These are phyloP conservation scores for Orgyia antiqua DNA, from an alignment of 2,888 invertebrate genomes.

Conservation along the genomic window DNA sequence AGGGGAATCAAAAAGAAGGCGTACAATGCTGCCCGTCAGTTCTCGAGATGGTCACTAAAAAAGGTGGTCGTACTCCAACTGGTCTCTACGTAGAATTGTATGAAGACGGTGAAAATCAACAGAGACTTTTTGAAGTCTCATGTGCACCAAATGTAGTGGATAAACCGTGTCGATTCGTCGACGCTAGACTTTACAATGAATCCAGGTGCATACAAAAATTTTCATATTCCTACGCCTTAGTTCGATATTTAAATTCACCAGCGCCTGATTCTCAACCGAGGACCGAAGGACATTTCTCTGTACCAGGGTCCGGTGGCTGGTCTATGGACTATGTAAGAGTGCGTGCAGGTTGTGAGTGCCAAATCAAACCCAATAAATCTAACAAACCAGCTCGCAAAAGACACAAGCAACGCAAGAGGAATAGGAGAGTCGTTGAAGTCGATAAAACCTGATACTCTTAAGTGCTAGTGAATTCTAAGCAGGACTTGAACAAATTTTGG, in stretches of 20 bases:
- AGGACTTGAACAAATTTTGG: conserved; percentile 59
- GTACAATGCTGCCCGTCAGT: conserved; percentile 91
- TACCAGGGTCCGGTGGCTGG: conserved; percentile 81
- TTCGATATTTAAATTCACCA: conserved; percentile 75
- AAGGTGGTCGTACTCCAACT: conserved; percentile 85
- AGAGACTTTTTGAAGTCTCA: conserved; percentile 88
- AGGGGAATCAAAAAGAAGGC: conserved; percentile 52
- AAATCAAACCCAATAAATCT: conserved; percentile 81
- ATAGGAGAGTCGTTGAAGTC: conserved; percentile 48
- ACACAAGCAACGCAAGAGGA: conserved; percentile 56
- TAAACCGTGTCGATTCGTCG: conserved; percentile 86
- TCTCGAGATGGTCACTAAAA: conserved; percentile 86
- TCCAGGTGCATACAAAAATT: conserved; percentile 91
- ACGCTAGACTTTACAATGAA: conserved; percentile 81
- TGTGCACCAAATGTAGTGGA: conserved; percentile 84
- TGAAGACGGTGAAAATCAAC: conserved; percentile 82
- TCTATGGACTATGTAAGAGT: conserved; percentile 90
- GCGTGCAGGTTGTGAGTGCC: conserved; percentile 91
- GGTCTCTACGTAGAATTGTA: conserved; percentile 86
- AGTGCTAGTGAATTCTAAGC: conserved; percentile 38
- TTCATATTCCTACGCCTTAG: conserved; percentile 90
- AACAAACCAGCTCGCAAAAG: conserved; percentile 61
- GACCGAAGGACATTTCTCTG: conserved; percentile 59
- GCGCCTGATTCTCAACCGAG: conserved; percentile 55
- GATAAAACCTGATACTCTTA: conserved; percentile 58